Percentiles rank a stretch among this genome's conserved stretches.
phyloP scores from a whole-genome alignment of 2,888 invertebrate species.

The Dendrolimus houi region DNA sequence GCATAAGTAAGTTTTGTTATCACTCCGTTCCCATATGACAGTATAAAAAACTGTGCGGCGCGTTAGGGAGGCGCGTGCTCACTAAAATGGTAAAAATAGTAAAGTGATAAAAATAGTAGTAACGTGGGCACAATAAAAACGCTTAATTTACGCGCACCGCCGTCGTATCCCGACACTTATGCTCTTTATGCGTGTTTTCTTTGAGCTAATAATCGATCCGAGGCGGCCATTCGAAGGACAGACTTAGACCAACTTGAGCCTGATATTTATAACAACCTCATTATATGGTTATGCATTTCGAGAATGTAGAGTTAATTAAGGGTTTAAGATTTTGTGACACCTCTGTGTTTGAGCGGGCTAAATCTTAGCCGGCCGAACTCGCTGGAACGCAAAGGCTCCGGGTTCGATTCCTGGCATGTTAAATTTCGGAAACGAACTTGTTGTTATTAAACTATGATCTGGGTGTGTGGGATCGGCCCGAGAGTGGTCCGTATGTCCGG shows the following conservation, averaged over 20 bases:
- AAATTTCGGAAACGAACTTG: no score
- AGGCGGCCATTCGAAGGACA: conserved; percentile 38
- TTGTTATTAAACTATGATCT: no score
- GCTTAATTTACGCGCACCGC: conserved; percentile 68
- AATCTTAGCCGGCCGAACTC: no score
- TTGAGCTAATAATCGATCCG: conserved; percentile 63
- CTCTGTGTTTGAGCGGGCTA: no score
- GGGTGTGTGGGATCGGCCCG: no score
- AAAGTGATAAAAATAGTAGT: conserved; percentile 55
- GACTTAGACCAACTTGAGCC: conserved; percentile 18
- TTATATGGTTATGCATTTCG: background rate
- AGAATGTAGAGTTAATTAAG: background rate
- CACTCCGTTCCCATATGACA: conserved; percentile 21
- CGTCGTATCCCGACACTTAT: conserved; percentile 61
- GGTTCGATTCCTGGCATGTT: no score
- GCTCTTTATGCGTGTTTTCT: conserved; percentile 73
- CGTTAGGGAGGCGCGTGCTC: conserved; percentile 57
- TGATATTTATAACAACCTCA: background rate
- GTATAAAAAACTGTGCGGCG: conserved; percentile 42
- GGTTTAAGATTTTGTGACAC: background rate
- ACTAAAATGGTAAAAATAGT: conserved; percentile 62
- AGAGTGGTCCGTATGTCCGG: no score
- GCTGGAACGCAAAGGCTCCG: no score
- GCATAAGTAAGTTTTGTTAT: background rate
- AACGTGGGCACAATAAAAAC: conserved; percentile 60